Percentiles rank a stretch among this genome's conserved stretches.
Conservation (phyloP, 2,888 invertebrate species). For the Bellardia pandia region DNA sequence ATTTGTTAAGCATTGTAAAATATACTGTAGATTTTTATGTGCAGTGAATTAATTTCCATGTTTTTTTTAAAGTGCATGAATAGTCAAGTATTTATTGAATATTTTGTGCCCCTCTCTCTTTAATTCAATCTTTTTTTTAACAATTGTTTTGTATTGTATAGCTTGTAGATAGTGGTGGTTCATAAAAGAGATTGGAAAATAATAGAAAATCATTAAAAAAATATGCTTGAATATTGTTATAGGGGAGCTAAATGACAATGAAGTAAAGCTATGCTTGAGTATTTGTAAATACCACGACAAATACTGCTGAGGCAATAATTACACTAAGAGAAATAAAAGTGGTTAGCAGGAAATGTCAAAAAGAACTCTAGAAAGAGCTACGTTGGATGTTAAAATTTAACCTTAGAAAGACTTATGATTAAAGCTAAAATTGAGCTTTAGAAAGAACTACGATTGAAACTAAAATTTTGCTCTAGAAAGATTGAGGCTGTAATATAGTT, state of each 20-base stretch:
- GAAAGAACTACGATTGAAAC: too few species aligned
- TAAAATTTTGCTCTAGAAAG: too few species aligned
- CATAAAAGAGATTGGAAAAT: slow-evolving; percentile 6
- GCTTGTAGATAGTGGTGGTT: slow-evolving; percentile 23
- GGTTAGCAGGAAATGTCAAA: too few species aligned
- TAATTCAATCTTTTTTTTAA: not conserved
- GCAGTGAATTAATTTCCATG: slow-evolving; percentile 56
- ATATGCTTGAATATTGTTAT: slow-evolving; percentile 20
- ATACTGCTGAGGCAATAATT: not conserved
- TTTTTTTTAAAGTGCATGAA: slow-evolving; percentile 38
- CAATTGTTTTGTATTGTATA: not conserved
- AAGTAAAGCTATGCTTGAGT: not conserved
- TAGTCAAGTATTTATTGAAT: slow-evolving; percentile 18
- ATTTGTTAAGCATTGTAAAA: slow-evolving; percentile 34
- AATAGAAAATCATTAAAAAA: not conserved
- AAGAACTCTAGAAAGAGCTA: too few species aligned
- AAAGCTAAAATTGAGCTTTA: too few species aligned
- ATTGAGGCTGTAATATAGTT: too few species aligned
- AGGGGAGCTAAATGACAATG: slow-evolving; percentile 27
- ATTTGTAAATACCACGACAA: slow-evolving; percentile 6
- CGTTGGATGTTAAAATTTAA: too few species aligned
- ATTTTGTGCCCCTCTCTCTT: not conserved
- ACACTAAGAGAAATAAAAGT: slow-evolving; percentile 6
- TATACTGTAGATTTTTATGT: slow-evolving; percentile 33
- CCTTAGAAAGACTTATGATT: too few species aligned